Evolutionary conservation across 35 echinoderm and acorn worm genomes (phyloP), one percentile per base, ranked within the genome.

Genomic region (Apostichopus japonicus): DNA sequence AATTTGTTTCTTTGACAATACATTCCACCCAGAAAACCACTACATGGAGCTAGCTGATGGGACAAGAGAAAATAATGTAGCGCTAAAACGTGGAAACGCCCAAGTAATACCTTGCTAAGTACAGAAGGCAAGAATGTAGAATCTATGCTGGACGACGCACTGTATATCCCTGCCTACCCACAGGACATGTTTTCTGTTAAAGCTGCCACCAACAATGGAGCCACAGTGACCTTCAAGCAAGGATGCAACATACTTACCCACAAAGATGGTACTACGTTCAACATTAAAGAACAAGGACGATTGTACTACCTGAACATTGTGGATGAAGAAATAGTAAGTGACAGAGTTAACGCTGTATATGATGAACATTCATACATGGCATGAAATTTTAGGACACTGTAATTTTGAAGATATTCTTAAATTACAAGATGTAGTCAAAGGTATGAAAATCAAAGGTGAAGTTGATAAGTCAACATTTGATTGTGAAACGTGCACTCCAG

Each of bases 11-110:
- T 83, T 70, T 86, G 93, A 94, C 21, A 27, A 83, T 23, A 72
- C 87, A 6, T 91, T 91, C 44, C 11, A 51, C 4, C 87, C 87
- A 52, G 78, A 90, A 23, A 24, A 94, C 8, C 93, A 94, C 71
- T 90, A 65, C 63, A 86, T 94, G 5, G 88, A 94, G 84, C 61
- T 90, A 33, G 93, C 87, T 21, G 88, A 94, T 91, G 93, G 93
- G 10, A 57, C 63, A 24, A 82, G 22, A 56, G 5, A 17, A 56
- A 71, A 17, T 4, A 79, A 80, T 51, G 53, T 79, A 3, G 92
- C 86, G 8, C 44, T 27, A 11, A 93, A 90, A 58, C 15, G 78
- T 67, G 92, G 86, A 52, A 8, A 55, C 51, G 84, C 70, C 54
- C 19, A 77, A 3, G 57, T 93, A 1, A n/a, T n/a, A 58, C 54